Evolutionary conservation across 2,113 vertebrate species (phyloP), one percentile per base, ranked within the genome.

Genomic region (Corvus cornix): DNA sequence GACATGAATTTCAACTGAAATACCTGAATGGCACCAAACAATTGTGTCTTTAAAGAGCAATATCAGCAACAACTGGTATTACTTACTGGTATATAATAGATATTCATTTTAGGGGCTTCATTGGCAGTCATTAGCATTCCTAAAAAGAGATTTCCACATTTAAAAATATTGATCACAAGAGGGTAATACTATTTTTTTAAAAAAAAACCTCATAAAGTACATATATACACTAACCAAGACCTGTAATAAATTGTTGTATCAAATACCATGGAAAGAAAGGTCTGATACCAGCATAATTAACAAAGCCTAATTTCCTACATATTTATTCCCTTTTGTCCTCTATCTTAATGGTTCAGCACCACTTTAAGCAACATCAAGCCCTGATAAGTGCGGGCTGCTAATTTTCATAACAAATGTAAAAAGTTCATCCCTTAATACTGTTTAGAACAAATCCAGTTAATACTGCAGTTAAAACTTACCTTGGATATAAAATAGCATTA

Each of bases 91-190:
- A 99, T 98, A 90, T 99, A 99, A 97, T 99, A 99, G 44, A 99
- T 99, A 96, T 98, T 99, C 99, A 99, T 99, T 98, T 99, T 99
- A 66, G 99, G 99, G 51, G 98, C 98, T 98, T 99, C 99, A n/a
- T 98, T 99, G 94, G 99, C 99, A 39, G 99, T 99, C 90, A 99
- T 99, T 14, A 99, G 97, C 99, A 99, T 99, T 96, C 99, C 99
- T 99, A 93, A 66, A 97, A 95, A 94, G 51, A 98, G 72, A 97
- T 80, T 96, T 75, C 9, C 69, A 76, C 19, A 88, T 89, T 46
- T 88, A 46, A 97, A 91, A 76, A 74, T 3, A n/a, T 14, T 70
- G 74, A 19, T 77, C 33, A 73, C 13, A 92, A 64, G 39, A 80
- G 16, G 26, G 39, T 23, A 67, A 39, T 8, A 33, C 22, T 58